Evolutionary conservation across 2,113 vertebrate genomes (phyloP).

Genomic region (Alethe diademata): DNA sequence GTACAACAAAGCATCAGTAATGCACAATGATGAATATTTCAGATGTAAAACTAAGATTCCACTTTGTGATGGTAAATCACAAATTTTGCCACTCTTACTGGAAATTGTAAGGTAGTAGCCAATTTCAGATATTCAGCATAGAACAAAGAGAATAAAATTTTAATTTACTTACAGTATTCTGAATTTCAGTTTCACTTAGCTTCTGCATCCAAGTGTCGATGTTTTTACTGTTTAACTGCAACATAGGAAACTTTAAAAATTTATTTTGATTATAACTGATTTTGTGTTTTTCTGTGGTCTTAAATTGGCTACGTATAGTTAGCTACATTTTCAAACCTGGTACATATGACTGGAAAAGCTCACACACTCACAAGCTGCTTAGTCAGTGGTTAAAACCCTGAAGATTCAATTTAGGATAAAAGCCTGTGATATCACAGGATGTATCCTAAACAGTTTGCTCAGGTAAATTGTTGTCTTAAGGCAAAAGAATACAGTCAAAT

Average conservation of each 20-base stretch:
- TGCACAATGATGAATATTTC: neutral
- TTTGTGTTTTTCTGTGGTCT: neutral
- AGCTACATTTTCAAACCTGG: neutral
- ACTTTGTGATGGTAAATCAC: neutral
- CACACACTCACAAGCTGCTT: neutral
- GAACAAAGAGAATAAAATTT: neutral
- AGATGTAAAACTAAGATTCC: neutral
- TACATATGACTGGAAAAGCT: neutral
- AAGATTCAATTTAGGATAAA: neutral
- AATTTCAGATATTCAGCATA: neutral
- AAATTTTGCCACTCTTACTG: neutral
- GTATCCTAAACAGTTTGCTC: neutral
- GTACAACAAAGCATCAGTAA: neutral
- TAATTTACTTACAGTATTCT: conserved; percentile 76
- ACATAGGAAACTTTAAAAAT: neutral
- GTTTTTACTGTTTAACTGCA: conserved; percentile 52
- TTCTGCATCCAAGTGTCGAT: conserved; percentile 69
- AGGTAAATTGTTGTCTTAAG: neutral
- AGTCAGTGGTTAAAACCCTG: neutral
- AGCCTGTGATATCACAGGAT: neutral
- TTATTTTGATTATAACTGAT: neutral
- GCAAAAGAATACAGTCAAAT: neutral
- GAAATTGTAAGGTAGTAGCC: accelerated
- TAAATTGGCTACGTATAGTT: neutral
- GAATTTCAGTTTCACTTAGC: conserved; percentile 75